These are phyloP conservation scores for Podilymbus podiceps DNA, from an alignment of 2,113 vertebrate species.

Conservation along the genomic window DNA sequence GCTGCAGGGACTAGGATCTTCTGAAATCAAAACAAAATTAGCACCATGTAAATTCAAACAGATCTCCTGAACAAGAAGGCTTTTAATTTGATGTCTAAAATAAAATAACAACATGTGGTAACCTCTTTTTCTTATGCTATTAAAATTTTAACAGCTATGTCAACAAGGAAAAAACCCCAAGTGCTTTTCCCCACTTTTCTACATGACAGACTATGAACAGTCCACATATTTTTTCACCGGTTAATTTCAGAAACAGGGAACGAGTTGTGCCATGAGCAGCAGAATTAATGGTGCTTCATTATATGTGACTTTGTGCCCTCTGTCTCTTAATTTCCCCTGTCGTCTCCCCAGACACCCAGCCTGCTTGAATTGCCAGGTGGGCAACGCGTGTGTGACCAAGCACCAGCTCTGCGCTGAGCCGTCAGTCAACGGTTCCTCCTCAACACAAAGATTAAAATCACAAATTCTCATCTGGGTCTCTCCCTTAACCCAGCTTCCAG, in stretches of 20 bases:
- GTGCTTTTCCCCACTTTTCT: not conserved
- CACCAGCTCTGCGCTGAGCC: not conserved
- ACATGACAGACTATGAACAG: not conserved
- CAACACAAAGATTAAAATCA: not conserved
- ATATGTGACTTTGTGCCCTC: not conserved
- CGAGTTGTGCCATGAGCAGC: not conserved
- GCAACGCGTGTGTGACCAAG: not conserved
- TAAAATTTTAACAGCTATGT: not conserved
- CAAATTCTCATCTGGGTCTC: not conserved
- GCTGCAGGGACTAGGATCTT: not conserved
- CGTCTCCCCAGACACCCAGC: not conserved
- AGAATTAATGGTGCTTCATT: not conserved
- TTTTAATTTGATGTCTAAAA: not conserved
- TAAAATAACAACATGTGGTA: not conserved
- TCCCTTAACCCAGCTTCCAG: not conserved
- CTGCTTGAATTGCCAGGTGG: not conserved
- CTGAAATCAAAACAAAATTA: not conserved
- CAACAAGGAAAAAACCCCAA: not conserved
- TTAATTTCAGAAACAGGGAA: not conserved
- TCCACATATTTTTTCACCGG: not conserved
- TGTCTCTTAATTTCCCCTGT: not conserved
- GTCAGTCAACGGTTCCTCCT: not conserved
- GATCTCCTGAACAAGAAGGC: not conserved
- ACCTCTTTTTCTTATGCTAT: not conserved
- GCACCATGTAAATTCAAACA: not conserved